Percentiles rank a stretch among this genome's conserved stretches.
Conservation (phyloP, 2,888 invertebrate species). For the Drosophila quinaria region DNA sequence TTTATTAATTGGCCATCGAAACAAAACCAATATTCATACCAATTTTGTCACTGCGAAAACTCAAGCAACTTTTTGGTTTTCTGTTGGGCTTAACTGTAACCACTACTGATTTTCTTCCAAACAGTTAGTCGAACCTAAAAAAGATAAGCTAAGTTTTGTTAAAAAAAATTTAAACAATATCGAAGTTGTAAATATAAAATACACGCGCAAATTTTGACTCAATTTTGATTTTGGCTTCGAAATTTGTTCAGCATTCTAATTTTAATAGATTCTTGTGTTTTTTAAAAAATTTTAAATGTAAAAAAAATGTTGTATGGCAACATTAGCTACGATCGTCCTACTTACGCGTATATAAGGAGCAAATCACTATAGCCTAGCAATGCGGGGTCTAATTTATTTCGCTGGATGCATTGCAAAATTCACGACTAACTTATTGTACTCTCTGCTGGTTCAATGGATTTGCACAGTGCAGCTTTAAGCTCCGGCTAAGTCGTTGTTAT, state of each 20-base stretch:
- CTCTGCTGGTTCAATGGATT: constrained; percentile 73
- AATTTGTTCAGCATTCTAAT: no score
- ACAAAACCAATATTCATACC: constrained; percentile 4
- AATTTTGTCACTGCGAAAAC: not conserved
- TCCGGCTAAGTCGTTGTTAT: constrained; percentile 81
- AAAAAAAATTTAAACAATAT: no score
- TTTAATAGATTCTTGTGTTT: no score
- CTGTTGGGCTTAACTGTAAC: not conserved
- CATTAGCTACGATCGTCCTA: not conserved
- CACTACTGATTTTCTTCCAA: not conserved
- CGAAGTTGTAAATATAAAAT: no score
- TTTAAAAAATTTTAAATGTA: no score
- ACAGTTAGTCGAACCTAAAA: no score
- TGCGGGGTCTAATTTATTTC: constrained; percentile 56
- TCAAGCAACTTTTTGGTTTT: constrained; percentile 1
- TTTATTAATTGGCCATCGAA: constrained; percentile 55
- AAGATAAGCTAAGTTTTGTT: no score
- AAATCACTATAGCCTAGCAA: constrained; percentile 21
- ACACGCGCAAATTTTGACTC: no score
- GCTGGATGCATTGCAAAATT: constrained; percentile 56
- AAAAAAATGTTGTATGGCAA: not conserved
- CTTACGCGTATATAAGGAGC: not conserved
- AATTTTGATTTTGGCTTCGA: no score
- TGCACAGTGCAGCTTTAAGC: constrained; percentile 70
- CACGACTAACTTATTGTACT: constrained; percentile 69